Base-by-base conservation (phyloP, 2,888 invertebrate genomes). In the Dione juno region DNA sequence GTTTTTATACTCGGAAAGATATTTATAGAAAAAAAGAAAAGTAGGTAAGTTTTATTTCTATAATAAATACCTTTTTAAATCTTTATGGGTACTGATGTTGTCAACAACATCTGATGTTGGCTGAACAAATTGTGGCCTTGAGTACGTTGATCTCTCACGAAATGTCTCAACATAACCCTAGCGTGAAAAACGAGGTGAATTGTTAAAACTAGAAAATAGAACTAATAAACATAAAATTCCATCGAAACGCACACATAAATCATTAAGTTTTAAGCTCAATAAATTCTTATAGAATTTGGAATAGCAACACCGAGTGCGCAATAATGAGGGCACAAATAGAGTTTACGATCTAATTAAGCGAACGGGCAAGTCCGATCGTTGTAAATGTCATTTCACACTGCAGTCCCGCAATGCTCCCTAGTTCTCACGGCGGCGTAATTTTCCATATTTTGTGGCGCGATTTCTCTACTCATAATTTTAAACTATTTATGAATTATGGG, bases 281-380 rank as follows among this genome's bases (percentile, higher is more conserved):
- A 70, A 74, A 74, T 69, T 67, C 66, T 57, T 16, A 48, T 48
- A 59, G 67, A 67, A 74, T 75, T 74, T 64, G 69, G 72, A 65
- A 59, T 65, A 68, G 64, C 68, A 52, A 67, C 63, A 54, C 54
- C 57, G 35, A 40, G 54, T 19, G n/a, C 54, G 50, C 67, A 19
- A 66, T 68, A 70, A 73, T 70, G 68, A 70, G 65, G 63, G 59
- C 65, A 68, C 70, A 71, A 63, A 70, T 71, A 69, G 64, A 70
- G 66, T 71, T 71, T 87, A 88, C 87, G 87, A 85, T 85, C 88
- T 89, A 90, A 90, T 90, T 90, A 89, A 85, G 86, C 82, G 80
- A 83, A 84, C 82, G 82, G 82, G 85, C 82, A 77, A 80, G 70
- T 59, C 58, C 70, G 65, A 78, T 82, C 80, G 79, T 78, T 79